Percentiles rank a stretch among this genome's conserved stretches.
Evolutionary conservation across 2,797 vertebrate species (phyloP).

Genomic region (Acomys russatus): DNA sequence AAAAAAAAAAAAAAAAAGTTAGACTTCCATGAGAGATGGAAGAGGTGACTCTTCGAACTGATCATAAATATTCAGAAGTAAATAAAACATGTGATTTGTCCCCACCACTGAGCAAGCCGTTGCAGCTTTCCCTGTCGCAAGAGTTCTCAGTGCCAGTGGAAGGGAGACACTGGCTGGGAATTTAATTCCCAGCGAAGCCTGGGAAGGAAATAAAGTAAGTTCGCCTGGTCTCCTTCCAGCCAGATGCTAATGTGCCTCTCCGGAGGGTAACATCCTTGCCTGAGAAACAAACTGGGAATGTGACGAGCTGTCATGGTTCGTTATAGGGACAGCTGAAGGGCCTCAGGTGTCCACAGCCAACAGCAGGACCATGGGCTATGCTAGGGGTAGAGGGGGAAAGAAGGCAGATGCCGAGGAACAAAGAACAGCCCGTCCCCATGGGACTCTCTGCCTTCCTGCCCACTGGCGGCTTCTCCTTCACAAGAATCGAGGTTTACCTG

Average conservation of each 20-base stretch:
- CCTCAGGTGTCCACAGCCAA: background rate
- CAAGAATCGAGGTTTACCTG: background rate
- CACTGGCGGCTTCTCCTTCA: background rate
- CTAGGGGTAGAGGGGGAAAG: background rate
- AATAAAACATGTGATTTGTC: background rate
- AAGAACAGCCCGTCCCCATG: background rate
- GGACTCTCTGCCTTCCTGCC: background rate
- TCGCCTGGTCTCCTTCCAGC: background rate
- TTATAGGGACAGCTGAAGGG: background rate
- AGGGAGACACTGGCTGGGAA: background rate
- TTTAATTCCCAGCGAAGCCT: background rate
- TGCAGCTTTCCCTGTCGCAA: background rate
- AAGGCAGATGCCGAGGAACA: background rate
- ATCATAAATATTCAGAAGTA: background rate
- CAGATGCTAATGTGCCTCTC: constrained; percentile 54
- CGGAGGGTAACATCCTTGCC: constrained; percentile 48
- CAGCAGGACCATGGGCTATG: background rate
- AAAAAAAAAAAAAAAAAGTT: background rate
- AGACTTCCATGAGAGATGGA: background rate
- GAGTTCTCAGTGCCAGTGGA: background rate
- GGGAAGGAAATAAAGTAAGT: background rate
- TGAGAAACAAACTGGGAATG: constrained; percentile 24
- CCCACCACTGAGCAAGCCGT: background rate
- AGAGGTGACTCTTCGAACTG: background rate
- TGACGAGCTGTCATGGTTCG: constrained; percentile 66